These are phyloP conservation scores for Arctocebus calabarensis DNA, from an alignment of 2,797 vertebrate genomes.

Conservation along the genomic window DNA sequence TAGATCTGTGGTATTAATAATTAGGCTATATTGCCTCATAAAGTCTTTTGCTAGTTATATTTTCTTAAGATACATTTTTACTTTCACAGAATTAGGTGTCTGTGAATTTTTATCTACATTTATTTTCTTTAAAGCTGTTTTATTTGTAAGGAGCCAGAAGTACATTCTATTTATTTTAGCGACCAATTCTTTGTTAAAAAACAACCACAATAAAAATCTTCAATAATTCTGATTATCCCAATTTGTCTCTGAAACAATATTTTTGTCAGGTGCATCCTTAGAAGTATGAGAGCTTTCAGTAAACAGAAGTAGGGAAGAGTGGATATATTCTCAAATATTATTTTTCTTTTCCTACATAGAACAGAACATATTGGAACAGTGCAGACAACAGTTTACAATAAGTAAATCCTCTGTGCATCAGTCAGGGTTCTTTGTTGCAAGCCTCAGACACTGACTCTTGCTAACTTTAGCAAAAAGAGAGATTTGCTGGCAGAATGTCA, in stretches of 20 bases:
- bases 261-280: slow-evolving; percentile 26
- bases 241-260: slow-evolving; percentile 22
- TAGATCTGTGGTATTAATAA: not conserved
- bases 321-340: not conserved
- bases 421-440: slow-evolving; percentile 30
- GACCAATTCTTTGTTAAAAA: not conserved
- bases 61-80: slow-evolving; percentile 41
- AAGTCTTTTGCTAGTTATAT: slow-evolving; percentile 1
- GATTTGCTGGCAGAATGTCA: slow-evolving; percentile 45
- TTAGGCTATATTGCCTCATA: not conserved
- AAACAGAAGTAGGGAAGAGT: not conserved
- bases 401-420: not conserved
- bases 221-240: not conserved
- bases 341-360: slow-evolving; percentile 9
- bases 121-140: not conserved
- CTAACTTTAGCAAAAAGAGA: slow-evolving; percentile 32
- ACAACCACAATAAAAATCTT: slow-evolving; percentile 2
- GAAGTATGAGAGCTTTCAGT: slow-evolving; percentile 10
- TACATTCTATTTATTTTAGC: not conserved
- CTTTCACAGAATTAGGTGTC: not conserved
- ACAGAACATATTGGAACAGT: not conserved
- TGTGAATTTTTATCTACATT: slow-evolving; percentile 35
- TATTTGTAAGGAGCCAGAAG: not conserved
- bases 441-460: not conserved
- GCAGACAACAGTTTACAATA: not conserved